Percentiles rank a stretch among this genome's conserved stretches.
Conservation (phyloP, 1,140 invertebrate species). For the Magallana ariakensis region DNA sequence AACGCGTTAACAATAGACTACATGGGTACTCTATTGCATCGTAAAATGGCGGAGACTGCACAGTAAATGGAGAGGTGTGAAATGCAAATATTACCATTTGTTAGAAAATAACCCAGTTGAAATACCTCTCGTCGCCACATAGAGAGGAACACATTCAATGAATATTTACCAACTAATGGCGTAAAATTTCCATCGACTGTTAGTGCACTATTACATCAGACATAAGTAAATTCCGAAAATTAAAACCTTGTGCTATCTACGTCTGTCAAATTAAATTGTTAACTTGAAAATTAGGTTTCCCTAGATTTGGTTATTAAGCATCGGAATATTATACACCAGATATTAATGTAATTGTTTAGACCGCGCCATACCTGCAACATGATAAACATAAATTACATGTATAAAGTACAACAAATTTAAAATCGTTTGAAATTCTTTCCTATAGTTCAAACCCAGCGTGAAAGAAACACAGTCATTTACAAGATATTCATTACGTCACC, state of each 20-base stretch:
- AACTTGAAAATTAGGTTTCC: slow-evolving; percentile 2
- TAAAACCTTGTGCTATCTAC: neutral
- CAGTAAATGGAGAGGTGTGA: too few species aligned
- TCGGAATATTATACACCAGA: neutral
- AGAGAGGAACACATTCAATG: slow-evolving; percentile 8
- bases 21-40: neutral
- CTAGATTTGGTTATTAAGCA: slow-evolving; percentile 7
- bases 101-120: slow-evolving; percentile 9
- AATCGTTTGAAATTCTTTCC: slow-evolving; percentile 1
- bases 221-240: neutral
- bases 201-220: neutral
- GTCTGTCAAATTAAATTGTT: too few species aligned
- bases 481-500: neutral
- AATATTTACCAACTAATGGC: neutral
- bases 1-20: neutral
- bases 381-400: neutral
- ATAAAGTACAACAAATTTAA: neutral
- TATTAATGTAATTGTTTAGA: neutral
- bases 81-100: slow-evolving; percentile 18
- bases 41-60: neutral
- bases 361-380: neutral
- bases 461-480: neutral
- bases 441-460: neutral
- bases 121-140: neutral
- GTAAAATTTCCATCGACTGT: neutral